Base-by-base conservation (phyloP, 1,140 invertebrate genomes). In the Homalodisca vitripennis region DNA sequence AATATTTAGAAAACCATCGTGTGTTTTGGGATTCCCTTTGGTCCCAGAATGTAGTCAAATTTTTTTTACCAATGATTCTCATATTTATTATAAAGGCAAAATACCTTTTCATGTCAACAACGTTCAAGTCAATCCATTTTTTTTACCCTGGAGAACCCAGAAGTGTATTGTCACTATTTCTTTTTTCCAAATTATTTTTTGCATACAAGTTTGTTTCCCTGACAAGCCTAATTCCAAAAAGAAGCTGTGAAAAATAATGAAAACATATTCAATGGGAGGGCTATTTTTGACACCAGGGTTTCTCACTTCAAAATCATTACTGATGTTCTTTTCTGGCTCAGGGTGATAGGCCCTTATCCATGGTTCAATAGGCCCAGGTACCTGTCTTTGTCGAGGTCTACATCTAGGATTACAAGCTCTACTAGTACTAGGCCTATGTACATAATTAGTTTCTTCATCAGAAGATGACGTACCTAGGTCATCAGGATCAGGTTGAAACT, bases 81-180 rank as follows among this genome's bases (percentile, higher is more conserved):
- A 46, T 64, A 64, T 64, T 64, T 31, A 64, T 46, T 17, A 64
- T 17, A 14, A 64, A 17, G 6, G 24, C 55, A 60, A 60, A 60
- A 29, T 22, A 60, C 6, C 6, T 60, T 60, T 60, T 60, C 27
- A 14, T 32, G 10, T 46, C 31, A 34, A 14, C 27, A 1, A 34
- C n/a, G 24, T 27, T 64, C 20, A 32, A n/a, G 6, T 64, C 27
- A 3, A 17, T 41, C 62, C 62, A 64, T 41, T 64, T 64, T 27
- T 27, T 6, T 13, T 32, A 46, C 20, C 62, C 34, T n/a, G 29
- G 27, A 12, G 14, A 27, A 26, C 10, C 14, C 10, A 13, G 26
- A 6, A 26, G n/a, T 10, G n/a, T 51, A 20, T 3, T 60, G 55
- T 22, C 12, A 2, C 2, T 2, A 13, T 1, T 24, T 64, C 14